Evolutionary conservation across 2,113 vertebrate genomes (phyloP), one percentile per base, ranked within the genome.

Genomic region (Anarhynchus alexandrinus): DNA sequence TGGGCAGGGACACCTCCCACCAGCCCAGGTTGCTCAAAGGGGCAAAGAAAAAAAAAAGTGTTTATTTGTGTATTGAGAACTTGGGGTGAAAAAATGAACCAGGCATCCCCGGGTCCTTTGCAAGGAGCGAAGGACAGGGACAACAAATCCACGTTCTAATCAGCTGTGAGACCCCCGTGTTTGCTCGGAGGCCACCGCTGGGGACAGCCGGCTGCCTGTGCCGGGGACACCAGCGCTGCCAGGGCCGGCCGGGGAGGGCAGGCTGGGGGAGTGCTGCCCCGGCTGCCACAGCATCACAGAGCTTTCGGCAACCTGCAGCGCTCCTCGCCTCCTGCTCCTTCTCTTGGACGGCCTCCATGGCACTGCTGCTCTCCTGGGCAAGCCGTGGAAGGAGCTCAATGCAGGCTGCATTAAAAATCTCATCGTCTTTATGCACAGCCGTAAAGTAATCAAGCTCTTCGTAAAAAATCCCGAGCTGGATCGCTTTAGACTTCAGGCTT

Each of bases 281-380:
- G 8, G 79, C 40, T 40, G 47, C 55, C 22, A 30, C 30, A 5
- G 34, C 64, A 15, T 6, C 10, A 3, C 2, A 0, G 47, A 29
- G n/a, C 12, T n/a, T n/a, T 16, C n/a, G 8, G 9, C 4, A 19
- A 11, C 6, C 0, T 26, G 14, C 42, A n/a, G 55, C 25, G 0
- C 21, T 52, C 43, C 54, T 40, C 8, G 26, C 12, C 54, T 62
- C 29, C 64, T 11, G 45, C 23, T 70, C 6, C 0, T 73, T 43
- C 22, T 36, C 51, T 11, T 66, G 54, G 58, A 38, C 0, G 2
- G 23, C 15, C 69, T 59, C 61, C 12, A 2, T 2, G 32, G 57
- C 69, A 52, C 7, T 1, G 5, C 67, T 21, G 42, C 20, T 17
- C 29, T 86, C 57, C 74, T 7, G 12, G 32, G 69, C 14, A 52